These are phyloP conservation scores for Corythornis madagascariensis DNA, from an alignment of 2,113 vertebrate species.

Conservation along the genomic window DNA sequence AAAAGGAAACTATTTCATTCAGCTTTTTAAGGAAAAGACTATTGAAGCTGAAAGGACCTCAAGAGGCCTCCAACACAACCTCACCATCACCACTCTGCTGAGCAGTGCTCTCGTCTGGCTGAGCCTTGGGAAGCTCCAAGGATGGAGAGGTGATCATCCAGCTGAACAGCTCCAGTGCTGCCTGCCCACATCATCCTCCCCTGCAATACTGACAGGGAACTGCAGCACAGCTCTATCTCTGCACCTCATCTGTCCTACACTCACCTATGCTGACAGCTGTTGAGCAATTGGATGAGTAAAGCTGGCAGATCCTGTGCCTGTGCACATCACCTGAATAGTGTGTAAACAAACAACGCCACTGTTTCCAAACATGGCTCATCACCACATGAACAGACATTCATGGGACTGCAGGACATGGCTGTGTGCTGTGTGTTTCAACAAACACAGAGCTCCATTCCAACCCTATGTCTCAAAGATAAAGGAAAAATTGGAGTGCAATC, in stretches of 20 bases:
- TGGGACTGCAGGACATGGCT: slow-evolving; percentile 34
- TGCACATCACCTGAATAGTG: neutral
- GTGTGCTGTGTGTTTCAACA: slow-evolving; percentile 29
- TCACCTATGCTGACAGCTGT: too few species aligned
- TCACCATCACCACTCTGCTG: neutral
- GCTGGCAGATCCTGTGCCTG: too few species aligned
- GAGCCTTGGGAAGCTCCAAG: neutral
- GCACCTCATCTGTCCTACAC: too few species aligned
- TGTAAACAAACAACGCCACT: slow-evolving; percentile 52
- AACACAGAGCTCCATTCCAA: slow-evolving; percentile 46
- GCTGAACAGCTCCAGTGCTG: too few species aligned
- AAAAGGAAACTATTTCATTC: neutral
- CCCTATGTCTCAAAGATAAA: slow-evolving; percentile 43
- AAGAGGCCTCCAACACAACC: neutral
- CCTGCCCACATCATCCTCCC: too few species aligned
- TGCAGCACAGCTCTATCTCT: too few species aligned
- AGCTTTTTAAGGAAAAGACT: neutral
- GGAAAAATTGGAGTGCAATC: slow-evolving; percentile 25
- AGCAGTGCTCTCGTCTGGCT: neutral
- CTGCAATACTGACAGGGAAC: too few species aligned
- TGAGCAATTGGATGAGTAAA: too few species aligned
- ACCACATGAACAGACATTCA: slow-evolving; percentile 62
- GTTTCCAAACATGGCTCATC: slow-evolving; percentile 63
- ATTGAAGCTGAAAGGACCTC: neutral
- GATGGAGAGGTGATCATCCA: neutral